A percentile compares a stretch with the other conserved stretches of the same genome.
These are phyloP conservation scores for Drosophila sp. DNA, from an alignment of 1,140 invertebrate genomes.

Conservation along the genomic window DNA sequence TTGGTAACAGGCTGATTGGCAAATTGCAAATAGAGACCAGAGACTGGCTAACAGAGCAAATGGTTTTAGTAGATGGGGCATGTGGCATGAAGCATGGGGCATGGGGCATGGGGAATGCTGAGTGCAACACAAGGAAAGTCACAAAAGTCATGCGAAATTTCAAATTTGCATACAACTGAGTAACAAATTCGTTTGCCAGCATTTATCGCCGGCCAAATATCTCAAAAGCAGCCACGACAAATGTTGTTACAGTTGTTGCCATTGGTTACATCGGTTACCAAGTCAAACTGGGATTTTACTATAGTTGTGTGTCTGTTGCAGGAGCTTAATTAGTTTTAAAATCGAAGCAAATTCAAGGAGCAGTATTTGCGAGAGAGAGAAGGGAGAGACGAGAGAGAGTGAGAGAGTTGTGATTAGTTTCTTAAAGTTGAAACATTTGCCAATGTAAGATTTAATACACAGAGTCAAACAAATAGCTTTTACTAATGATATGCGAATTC, in stretches of 20 bases:
- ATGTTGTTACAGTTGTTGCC: constrained; percentile 23
- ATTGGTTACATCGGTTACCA: constrained; percentile 1
- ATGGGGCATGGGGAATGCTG: background rate
- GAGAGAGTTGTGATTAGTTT: too few relatives aligned
- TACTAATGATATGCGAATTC: too few relatives aligned
- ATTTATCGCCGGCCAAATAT: constrained; percentile 38
- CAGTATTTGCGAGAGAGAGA: too few relatives aligned
- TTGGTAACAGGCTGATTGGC: constrained; percentile 3
- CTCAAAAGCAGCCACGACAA: constrained; percentile 43
- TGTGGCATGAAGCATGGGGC: too few relatives aligned
- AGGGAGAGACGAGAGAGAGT: too few relatives aligned
- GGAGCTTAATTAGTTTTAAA: constrained; percentile 32
- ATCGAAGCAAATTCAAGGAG: background rate
- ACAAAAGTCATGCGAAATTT: constrained; percentile 48
- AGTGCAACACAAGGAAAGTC: constrained; percentile 27
- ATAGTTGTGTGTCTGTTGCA: constrained; percentile 1
- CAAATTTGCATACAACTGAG: constrained; percentile 47
- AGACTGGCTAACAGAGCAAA: background rate
- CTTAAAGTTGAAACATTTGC: too few relatives aligned
- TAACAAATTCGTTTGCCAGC: constrained; percentile 38
- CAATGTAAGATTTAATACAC: too few relatives aligned
- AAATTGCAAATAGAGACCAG: background rate
- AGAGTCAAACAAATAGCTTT: too few relatives aligned
- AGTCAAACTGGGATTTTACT: constrained; percentile 20
- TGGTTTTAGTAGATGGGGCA: too few relatives aligned